Evolutionary conservation across 2,113 vertebrate genomes (phyloP).

Genomic region (Stigmatopora nigra): DNA sequence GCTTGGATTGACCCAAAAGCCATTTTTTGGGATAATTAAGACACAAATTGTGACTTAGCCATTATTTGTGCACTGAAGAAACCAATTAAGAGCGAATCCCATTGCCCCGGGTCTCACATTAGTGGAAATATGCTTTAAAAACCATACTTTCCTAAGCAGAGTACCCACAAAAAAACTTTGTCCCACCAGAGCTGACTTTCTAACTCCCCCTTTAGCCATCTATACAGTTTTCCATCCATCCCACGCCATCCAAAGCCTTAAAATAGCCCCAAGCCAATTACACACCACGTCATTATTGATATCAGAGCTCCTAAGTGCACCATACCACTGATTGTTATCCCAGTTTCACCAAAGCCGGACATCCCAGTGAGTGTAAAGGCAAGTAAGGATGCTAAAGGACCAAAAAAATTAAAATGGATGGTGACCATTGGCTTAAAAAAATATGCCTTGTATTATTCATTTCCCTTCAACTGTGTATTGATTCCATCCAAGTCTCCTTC

Average conservation of each 20-base stretch:
- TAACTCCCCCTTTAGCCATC: conserved; percentile 44
- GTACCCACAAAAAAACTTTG: no score
- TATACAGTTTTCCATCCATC: conserved; percentile 48
- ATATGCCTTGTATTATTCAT: background rate
- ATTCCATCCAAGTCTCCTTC: background rate
- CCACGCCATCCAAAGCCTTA: conserved; percentile 53
- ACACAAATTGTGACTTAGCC: no score
- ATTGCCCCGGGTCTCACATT: background rate
- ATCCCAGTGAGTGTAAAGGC: conserved; percentile 1
- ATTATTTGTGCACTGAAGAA: background rate
- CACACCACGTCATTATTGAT: conserved; percentile 43
- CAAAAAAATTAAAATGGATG: background rate
- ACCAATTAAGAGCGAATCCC: background rate
- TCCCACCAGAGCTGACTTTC: conserved; percentile 19
- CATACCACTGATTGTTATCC: background rate
- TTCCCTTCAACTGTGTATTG: background rate
- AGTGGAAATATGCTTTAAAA: background rate
- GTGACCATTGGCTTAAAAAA: background rate
- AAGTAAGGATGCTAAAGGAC: background rate
- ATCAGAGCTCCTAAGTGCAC: conserved; percentile 36
- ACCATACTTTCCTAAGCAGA: background rate
- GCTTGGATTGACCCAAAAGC: background rate
- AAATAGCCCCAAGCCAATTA: conserved; percentile 51
- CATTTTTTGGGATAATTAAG: no score
- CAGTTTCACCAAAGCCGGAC: conserved; percentile 1